Conservation (phyloP, 2,113 vertebrate species). For the Alligator sinensis region DNA sequence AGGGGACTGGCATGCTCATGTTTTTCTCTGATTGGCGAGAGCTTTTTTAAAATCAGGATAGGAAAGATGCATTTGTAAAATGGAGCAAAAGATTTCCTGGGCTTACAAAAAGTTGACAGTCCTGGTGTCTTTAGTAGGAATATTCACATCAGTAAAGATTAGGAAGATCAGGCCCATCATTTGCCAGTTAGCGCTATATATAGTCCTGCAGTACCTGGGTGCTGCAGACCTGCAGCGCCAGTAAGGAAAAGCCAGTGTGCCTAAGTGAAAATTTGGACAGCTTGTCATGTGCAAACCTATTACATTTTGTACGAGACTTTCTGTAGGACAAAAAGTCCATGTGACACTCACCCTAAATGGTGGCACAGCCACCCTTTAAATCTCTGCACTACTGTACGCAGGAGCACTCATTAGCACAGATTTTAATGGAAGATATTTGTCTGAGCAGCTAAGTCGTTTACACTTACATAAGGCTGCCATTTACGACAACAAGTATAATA, state of each 20-base stretch:
- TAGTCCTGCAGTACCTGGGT: background rate
- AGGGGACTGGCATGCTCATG: background rate
- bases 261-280: conserved; percentile 2
- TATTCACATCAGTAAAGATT: background rate
- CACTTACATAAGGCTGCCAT: conserved; percentile 71
- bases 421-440: conserved; percentile 71
- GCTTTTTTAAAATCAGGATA: background rate
- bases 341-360: conserved; percentile 24
- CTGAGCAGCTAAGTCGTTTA: conserved; percentile 41
- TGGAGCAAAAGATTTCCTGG: background rate
- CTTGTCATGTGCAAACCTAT: background rate
- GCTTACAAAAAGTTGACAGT: background rate
- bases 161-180: background rate
- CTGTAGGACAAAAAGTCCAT: background rate
- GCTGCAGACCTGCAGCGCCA: background rate
- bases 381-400: background rate
- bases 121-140: background rate
- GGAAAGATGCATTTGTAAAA: background rate
- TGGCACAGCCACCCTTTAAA: background rate
- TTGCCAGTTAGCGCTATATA: background rate
- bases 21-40: background rate
- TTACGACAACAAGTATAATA: conserved; percentile 74
- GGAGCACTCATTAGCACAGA: conserved; percentile 48
- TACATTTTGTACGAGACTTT: background rate
- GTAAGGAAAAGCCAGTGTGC: background rate